These are phyloP conservation scores for Pachyseris speciosa DNA, from an alignment of 64 coral and sea anemone genomes.

Conservation along the genomic window DNA sequence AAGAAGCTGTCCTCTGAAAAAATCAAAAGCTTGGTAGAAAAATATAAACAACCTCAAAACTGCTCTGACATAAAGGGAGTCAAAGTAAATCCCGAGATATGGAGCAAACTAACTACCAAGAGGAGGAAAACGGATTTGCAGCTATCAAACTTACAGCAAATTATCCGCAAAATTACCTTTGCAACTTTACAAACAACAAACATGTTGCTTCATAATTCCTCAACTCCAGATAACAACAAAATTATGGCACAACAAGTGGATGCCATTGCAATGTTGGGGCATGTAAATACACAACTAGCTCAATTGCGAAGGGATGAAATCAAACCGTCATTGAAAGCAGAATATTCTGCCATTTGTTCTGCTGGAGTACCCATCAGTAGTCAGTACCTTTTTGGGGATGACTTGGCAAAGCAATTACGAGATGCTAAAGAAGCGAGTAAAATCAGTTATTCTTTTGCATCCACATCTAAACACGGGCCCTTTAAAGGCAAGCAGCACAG, in stretches of 20 bases:
- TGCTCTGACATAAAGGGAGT: neutral
- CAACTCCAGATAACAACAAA: neutral
- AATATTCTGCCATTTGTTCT: slow-evolving; percentile 10
- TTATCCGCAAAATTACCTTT: slow-evolving; percentile 7
- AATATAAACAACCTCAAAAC: neutral
- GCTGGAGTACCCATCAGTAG: neutral
- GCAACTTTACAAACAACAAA: slow-evolving; percentile 55
- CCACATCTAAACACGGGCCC: neutral
- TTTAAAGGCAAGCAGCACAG: neutral
- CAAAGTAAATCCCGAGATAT: slow-evolving; percentile 23
- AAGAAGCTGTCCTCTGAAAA: too few species aligned
- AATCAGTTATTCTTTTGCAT: neutral
- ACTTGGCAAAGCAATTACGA: slow-evolving; percentile 40
- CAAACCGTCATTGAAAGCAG: slow-evolving; percentile 15
- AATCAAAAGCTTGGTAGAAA: too few species aligned
- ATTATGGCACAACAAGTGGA: slow-evolving; percentile 7
- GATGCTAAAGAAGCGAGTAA: slow-evolving; percentile 38
- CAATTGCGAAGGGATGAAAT: slow-evolving; percentile 27
- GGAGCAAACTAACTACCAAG: slow-evolving; percentile 4
- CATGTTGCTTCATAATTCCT: neutral
- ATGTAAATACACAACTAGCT: slow-evolving; percentile 1
- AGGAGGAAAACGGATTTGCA: slow-evolving; percentile 29
- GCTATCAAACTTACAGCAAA: slow-evolving; percentile 22
- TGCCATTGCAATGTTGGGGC: slow-evolving; percentile 17
- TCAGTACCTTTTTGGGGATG: slow-evolving; percentile 7